These are phyloP conservation scores for Saturnia japonica DNA, from an alignment of 2,888 invertebrate species.

Conservation along the genomic window DNA sequence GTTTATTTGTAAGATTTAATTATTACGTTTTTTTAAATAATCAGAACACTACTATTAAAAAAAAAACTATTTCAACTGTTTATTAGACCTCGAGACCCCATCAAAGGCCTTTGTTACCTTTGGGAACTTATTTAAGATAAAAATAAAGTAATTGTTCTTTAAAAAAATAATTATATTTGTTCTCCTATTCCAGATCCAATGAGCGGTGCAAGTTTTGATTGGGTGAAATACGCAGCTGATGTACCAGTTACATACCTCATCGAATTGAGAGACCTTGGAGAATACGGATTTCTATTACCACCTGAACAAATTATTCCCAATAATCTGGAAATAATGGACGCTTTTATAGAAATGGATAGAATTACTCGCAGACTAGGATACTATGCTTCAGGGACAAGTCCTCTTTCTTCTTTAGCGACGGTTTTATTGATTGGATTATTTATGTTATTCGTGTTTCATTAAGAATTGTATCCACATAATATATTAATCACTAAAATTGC, in stretches of 20 bases:
- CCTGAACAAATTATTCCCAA: conserved; percentile 72
- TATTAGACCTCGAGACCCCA: too few species aligned
- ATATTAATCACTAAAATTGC: neutral
- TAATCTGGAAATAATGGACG: conserved; percentile 67
- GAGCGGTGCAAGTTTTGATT: conserved; percentile 77
- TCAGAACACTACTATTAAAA: too few species aligned
- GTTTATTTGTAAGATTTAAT: too few species aligned
- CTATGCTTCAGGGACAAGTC: conserved; percentile 39
- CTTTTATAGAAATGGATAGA: conserved; percentile 58
- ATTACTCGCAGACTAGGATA: conserved; percentile 42
- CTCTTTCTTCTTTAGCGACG: conserved; percentile 6
- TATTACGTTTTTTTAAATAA: too few species aligned
- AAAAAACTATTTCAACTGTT: too few species aligned
- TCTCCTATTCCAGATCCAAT: conserved; percentile 61
- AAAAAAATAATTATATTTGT: too few species aligned
- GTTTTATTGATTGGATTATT: conserved; percentile 9
- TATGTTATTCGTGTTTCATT: conserved; percentile 9
- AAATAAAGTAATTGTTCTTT: too few species aligned
- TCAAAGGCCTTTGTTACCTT: too few species aligned
- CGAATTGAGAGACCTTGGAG: conserved; percentile 80
- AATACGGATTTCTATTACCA: conserved; percentile 80
- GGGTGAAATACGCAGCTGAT: conserved; percentile 77
- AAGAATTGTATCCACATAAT: neutral
- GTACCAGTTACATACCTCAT: conserved; percentile 79
- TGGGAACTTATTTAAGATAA: too few species aligned